Conservation (phyloP, 2,797 vertebrate genomes). For the Distichodus sexfasciatus region DNA sequence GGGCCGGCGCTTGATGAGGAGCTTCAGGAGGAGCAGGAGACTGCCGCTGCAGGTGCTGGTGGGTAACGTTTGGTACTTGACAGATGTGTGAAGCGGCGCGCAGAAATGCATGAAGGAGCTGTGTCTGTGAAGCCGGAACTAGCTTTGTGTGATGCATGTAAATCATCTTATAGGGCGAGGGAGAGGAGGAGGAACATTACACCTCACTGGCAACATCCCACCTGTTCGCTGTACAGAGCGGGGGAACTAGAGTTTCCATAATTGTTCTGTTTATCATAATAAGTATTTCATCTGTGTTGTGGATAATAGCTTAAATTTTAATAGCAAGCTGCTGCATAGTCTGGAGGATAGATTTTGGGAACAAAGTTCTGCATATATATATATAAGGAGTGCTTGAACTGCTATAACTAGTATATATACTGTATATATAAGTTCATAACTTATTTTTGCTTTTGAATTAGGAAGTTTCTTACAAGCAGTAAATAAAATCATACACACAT, state of each 20-base stretch:
- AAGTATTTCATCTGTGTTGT: no score
- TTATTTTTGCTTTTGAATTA: no score
- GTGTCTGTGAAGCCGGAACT: neutral
- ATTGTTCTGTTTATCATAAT: no score
- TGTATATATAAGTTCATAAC: no score
- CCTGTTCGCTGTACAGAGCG: neutral
- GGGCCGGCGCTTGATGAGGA: slow-evolving; percentile 63
- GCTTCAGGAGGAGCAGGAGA: slow-evolving; percentile 58
- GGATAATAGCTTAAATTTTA: no score
- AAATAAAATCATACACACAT: neutral
- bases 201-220: neutral
- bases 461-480: no score
- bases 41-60: slow-evolving; percentile 63
- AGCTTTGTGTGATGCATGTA: slow-evolving; percentile 40
- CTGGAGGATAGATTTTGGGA: no score
- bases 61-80: slow-evolving; percentile 42
- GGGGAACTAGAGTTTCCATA: neutral
- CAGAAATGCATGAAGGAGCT: slow-evolving; percentile 13
- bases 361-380: no score
- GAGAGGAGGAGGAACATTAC: neutral
- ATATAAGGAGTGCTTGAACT: no score
- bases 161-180: slow-evolving; percentile 20
- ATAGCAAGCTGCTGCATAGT: no score
- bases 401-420: no score
- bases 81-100: slow-evolving; percentile 13